Evolutionary conservation across 2,113 vertebrate genomes (phyloP).

Genomic region (Phoenicopterus ruber): DNA sequence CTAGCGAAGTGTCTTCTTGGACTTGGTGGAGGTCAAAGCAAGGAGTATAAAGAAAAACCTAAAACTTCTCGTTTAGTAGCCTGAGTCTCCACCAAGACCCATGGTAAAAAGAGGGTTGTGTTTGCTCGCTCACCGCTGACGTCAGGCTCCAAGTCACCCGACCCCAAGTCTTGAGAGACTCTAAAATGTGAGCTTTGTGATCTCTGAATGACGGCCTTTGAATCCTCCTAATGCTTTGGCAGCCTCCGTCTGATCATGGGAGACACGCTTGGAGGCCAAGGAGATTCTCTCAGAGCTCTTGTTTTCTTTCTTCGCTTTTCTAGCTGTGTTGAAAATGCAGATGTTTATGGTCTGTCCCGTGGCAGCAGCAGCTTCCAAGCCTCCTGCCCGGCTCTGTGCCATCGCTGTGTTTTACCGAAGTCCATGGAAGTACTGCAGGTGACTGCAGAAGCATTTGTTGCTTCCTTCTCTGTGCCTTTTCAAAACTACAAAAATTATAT

Average conservation of each 20-base stretch:
- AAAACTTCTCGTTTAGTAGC: background rate
- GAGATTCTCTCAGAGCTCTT: background rate
- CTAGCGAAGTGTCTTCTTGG: background rate
- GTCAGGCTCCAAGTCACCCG: background rate
- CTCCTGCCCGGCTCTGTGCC: background rate
- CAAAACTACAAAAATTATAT: background rate
- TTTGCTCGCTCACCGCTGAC: background rate
- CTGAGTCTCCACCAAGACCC: background rate
- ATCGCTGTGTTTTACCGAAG: fast-evolving
- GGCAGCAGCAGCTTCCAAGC: background rate
- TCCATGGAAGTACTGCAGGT: background rate
- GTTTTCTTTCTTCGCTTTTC: background rate
- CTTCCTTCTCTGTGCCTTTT: background rate
- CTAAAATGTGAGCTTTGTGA: background rate
- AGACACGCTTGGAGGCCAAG: background rate
- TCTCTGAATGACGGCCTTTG: background rate
- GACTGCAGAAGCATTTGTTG: too few relatives aligned
- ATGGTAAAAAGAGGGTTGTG: background rate
- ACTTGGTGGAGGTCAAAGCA: background rate
- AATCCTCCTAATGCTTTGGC: background rate
- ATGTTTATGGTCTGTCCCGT: background rate
- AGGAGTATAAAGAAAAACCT: background rate
- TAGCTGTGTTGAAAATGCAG: background rate
- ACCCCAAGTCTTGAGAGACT: background rate
- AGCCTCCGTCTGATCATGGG: background rate